A percentile compares a stretch with the other conserved stretches of the same genome.
Evolutionary conservation across 2,888 invertebrate genomes (phyloP).

Genomic region (Xanthostigma xanthostigma): DNA sequence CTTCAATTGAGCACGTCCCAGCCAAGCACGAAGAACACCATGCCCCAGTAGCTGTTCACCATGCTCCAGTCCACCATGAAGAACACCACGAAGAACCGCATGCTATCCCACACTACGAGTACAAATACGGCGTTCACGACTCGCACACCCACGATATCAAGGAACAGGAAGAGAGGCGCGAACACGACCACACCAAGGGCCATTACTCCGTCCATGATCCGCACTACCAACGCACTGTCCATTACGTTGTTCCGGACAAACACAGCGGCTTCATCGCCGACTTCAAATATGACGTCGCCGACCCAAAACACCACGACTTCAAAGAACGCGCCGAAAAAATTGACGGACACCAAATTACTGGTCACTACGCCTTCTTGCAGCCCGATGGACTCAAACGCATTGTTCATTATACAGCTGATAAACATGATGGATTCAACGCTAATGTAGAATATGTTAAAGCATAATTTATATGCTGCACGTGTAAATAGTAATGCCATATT

Average conservation of each 20-base stretch:
- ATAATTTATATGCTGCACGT: too few relatives aligned
- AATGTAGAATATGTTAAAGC: slow-evolving; percentile 9
- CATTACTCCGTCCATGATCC: slow-evolving; percentile 18
- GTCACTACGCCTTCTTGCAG: slow-evolving; percentile 10
- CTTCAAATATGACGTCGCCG: too few relatives aligned
- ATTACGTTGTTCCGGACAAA: slow-evolving; percentile 17
- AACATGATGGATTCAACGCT: slow-evolving; percentile 14
- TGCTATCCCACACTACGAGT: slow-evolving; percentile 30
- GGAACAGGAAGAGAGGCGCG: slow-evolving; percentile 32
- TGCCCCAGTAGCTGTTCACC: too few relatives aligned
- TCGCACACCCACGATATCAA: slow-evolving; percentile 37
- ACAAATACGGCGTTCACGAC: slow-evolving; percentile 35
- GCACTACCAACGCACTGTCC: slow-evolving; percentile 15
- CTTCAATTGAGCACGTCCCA: too few relatives aligned
- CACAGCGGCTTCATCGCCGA: slow-evolving; percentile 14
- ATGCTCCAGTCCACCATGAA: too few relatives aligned
- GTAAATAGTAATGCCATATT: too few relatives aligned
- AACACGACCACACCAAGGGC: slow-evolving; percentile 14
- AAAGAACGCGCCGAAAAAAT: slow-evolving; percentile 6
- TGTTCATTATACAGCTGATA: slow-evolving; percentile 18
- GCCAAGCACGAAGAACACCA: too few relatives aligned
- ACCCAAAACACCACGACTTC: slow-evolving; percentile 3
- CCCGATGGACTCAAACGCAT: slow-evolving; percentile 13
- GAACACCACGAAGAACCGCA: neutral
- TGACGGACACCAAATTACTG: slow-evolving; percentile 13